These are phyloP conservation scores for Thermophis baileyi DNA, from an alignment of 2,113 vertebrate genomes.

Conservation along the genomic window DNA sequence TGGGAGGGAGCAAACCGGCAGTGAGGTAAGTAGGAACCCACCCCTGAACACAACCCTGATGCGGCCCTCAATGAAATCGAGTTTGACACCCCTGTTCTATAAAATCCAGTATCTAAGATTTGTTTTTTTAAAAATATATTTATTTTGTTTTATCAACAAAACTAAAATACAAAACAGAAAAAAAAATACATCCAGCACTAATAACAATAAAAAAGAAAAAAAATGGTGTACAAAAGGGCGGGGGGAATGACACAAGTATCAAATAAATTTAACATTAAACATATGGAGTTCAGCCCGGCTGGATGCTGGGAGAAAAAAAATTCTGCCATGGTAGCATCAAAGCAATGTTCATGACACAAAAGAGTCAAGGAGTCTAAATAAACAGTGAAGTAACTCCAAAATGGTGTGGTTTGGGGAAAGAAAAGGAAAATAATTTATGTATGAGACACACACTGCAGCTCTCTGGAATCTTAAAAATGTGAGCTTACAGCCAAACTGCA, in stretches of 20 bases:
- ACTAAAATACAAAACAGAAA: neutral
- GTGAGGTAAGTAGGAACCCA: no score
- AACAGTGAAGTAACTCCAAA: neutral
- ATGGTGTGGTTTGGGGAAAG: neutral
- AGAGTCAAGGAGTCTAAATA: neutral
- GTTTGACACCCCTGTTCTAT: no score
- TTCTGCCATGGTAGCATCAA: slow-evolving; percentile 24
- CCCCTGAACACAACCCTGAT: no score
- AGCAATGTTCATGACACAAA: neutral
- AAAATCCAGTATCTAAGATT: neutral
- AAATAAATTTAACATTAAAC: neutral
- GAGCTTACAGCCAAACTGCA: neutral
- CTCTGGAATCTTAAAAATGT: neutral
- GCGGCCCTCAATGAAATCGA: no score
- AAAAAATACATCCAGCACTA: neutral
- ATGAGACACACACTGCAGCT: neutral
- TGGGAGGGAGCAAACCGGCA: no score
- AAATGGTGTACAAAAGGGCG: neutral
- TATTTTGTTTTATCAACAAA: neutral
- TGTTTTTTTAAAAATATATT: neutral
- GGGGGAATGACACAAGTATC: neutral
- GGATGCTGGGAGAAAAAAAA: neutral
- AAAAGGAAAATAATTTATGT: neutral
- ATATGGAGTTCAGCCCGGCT: neutral
- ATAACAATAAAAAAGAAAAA: neutral